Evolutionary conservation across 2,888 invertebrate genomes (phyloP), one percentile per base, ranked within the genome.

Genomic region (Trissolcus brochymenae): DNA sequence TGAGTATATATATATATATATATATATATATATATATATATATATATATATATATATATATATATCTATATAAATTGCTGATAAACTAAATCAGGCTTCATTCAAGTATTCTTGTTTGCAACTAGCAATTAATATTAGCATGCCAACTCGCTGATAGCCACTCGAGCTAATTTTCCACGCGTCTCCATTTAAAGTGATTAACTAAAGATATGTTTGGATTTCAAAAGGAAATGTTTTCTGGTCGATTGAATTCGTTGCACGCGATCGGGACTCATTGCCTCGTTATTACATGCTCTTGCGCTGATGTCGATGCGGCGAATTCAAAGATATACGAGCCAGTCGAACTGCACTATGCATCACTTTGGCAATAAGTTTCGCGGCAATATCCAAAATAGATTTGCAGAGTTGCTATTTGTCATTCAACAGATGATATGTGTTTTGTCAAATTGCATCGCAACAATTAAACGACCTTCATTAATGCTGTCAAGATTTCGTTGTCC

Each of bases 331-430:
- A 67, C 65, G 68, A 71, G 65, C 61, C 53, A 65, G 53, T 70
- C 61, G 51, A 68, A 66, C 2, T 19, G 78, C 61, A 50, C 49
- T 77, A 68, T 72, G 75, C 72, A 79, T 79, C 64, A 60, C 65
- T 78, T 82, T 82, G 81, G 81, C 81, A 82, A 78, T 80, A 79
- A 79, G 78, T 82, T 82, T 81, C 77, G 73, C 76, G 71, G 80
- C 73, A 77, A 25, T 76, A 65, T 62, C 68, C 74, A 67, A 79
- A 79, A 79, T 79, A 79, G 74, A 74, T 59, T 64, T 55, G 59
- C 43, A 43, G 51, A 43, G 62, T 40, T 25, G 25, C 64, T 68
- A 56, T 74, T 68, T 73, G 65, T 64, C 73, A 68, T 68, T 73
- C 71, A 71, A 66, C 76, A 35, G 25, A 61, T 55, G 57, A 60